Evolutionary conservation across 2,888 invertebrate genomes (phyloP).

Genomic region (Caenorhabditis sinica): DNA sequence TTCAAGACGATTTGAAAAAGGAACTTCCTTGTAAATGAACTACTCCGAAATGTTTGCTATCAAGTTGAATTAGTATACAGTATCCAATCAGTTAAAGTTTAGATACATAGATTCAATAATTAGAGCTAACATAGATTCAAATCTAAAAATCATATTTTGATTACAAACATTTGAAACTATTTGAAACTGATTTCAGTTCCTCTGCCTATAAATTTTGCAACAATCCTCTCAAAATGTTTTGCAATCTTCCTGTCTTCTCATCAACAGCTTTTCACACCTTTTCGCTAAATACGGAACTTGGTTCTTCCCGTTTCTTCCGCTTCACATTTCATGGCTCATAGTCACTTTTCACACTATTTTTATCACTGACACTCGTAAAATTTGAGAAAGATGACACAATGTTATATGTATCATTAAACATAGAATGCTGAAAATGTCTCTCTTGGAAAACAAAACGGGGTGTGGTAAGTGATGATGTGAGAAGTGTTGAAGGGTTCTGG

Average conservation of each 20-base stretch:
- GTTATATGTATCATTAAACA: conserved; percentile 17
- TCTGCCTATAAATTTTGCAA: neutral
- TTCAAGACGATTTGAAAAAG: too few species aligned
- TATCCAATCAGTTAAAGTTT: too few species aligned
- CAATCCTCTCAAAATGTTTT: neutral
- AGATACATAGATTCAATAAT: too few species aligned
- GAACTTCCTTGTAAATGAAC: too few species aligned
- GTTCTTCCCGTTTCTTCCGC: neutral
- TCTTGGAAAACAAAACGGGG: conserved; percentile 31
- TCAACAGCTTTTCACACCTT: neutral
- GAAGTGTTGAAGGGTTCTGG: neutral
- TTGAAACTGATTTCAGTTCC: too few species aligned
- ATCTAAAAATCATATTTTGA: too few species aligned
- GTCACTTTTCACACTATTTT: conserved; percentile 28
- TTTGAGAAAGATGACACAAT: conserved; percentile 23
- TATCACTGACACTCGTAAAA: conserved; percentile 11
- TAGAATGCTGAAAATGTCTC: conserved; percentile 20
- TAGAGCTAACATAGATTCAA: too few species aligned
- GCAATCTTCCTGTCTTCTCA: neutral
- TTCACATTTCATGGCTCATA: neutral
- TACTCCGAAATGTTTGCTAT: too few species aligned
- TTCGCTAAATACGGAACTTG: conserved; percentile 21
- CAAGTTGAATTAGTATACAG: too few species aligned
- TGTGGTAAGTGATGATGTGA: conserved; percentile 13
- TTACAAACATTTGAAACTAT: too few species aligned